Conservation (phyloP, 2,888 invertebrate genomes). For the Spodoptera littoralis region DNA sequence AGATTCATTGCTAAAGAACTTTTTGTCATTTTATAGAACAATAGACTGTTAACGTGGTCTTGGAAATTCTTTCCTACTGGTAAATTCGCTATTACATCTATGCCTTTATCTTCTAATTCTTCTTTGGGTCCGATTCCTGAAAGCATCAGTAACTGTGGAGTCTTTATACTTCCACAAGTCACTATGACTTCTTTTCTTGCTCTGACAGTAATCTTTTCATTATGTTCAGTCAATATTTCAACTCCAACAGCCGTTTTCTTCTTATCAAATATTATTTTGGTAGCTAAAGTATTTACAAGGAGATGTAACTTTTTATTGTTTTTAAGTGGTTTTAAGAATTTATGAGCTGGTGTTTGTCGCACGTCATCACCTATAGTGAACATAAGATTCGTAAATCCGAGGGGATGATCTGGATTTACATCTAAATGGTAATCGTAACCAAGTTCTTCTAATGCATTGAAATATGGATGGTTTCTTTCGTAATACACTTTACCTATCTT, state of each 20-base stretch:
- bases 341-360: slow-evolving; percentile 82
- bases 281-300: slow-evolving; percentile 80
- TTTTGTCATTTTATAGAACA: slow-evolving; percentile 57
- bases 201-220: slow-evolving; percentile 58
- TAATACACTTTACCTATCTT: slow-evolving; percentile 65
- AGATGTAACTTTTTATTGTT: slow-evolving; percentile 69
- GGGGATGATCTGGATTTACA: slow-evolving; percentile 29
- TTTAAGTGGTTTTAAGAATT: slow-evolving; percentile 74
- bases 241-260: slow-evolving; percentile 79
- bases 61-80: slow-evolving; percentile 83
- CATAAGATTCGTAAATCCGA: slow-evolving; percentile 81
- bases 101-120: slow-evolving; percentile 69
- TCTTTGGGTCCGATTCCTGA: slow-evolving; percentile 82
- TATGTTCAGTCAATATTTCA: slow-evolving; percentile 65
- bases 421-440: slow-evolving; percentile 67
- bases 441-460: slow-evolving; percentile 76
- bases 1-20: background rate
- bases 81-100: slow-evolving; percentile 71
- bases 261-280: slow-evolving; percentile 83
- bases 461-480: slow-evolving; percentile 50
- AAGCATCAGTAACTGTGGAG: slow-evolving; percentile 82
- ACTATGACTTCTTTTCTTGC: slow-evolving; percentile 82
- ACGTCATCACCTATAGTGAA: slow-evolving; percentile 77
- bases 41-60: slow-evolving; percentile 73
- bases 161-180: slow-evolving; percentile 81